Percentiles rank a stretch among this genome's conserved stretches.
Conservation (phyloP, 2,888 invertebrate genomes). For the Rotaria socialis region DNA sequence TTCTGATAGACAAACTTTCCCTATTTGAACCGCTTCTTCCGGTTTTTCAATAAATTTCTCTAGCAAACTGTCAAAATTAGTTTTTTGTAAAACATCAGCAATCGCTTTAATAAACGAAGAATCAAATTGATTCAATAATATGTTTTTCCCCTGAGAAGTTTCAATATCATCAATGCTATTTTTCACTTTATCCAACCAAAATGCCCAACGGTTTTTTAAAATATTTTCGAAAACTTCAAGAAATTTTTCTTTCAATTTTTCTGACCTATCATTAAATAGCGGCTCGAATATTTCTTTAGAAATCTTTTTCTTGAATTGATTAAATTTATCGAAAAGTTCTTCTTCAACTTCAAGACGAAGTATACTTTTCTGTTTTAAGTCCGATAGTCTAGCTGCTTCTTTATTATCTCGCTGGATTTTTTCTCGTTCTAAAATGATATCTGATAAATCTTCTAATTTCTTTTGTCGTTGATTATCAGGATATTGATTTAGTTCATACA, state of each 20-base stretch:
- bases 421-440: slow-evolving; percentile 6
- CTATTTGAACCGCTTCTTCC: not conserved
- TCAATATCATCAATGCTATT: not conserved
- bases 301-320: not conserved
- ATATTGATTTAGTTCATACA: not conserved
- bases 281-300: not conserved
- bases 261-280: not conserved
- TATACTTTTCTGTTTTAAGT: not conserved
- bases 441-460: not conserved
- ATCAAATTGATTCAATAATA: not conserved
- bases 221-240: not conserved
- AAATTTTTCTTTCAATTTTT: not conserved
- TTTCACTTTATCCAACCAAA: slow-evolving; percentile 14
- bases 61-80: not conserved
- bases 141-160: not conserved
- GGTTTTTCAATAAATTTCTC: not conserved
- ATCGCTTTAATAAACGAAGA: not conserved
- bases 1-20: slow-evolving; percentile 13
- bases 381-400: slow-evolving; percentile 11
- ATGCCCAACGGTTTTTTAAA: not conserved
- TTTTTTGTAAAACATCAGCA: not conserved
- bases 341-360: slow-evolving; percentile 27
- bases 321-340: slow-evolving; percentile 7
- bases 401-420: slow-evolving; percentile 8
- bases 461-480: not conserved